Evolutionary conservation across 2,888 invertebrate genomes (phyloP), one percentile per base, ranked within the genome.

Genomic region (Stenodema calcarata): DNA sequence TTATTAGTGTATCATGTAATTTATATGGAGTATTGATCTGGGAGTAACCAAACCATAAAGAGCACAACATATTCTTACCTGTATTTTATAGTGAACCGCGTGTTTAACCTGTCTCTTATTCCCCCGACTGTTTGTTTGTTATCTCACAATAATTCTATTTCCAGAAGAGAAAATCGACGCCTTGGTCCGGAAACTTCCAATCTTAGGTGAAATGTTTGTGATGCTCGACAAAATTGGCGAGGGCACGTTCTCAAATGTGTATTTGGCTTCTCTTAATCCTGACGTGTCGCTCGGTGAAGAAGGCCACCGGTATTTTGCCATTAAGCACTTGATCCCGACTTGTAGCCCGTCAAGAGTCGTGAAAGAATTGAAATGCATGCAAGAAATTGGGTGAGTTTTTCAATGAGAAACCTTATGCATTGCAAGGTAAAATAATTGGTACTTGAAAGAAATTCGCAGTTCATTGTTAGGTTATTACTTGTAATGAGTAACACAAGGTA

Each of bases 231-330:
- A 95, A 90, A 94, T 96, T 89, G 96, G 96, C 0, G 95, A 95
- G 92, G 97, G 97, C 23, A 96, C 97, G 1, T 97, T 97, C 90
- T 97, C 97, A 90, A 95, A 95, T 0, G 97, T 97, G 30, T 96
- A 95, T 90, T 91, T 96, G 89, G 97, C 95, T 0, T 94, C 94
- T 1, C 91, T 96, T 83, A 94, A 93, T 90, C 88, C 91, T 89
- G 81, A 73, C 50, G 54, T 81, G n/a, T 41, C 27, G 14, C 83
- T 9, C 88, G 93, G 87, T 91, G 92, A 0, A 91, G 91, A 0
- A 88, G 91, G 7, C 16, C 90, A 90, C 18, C 92, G 94, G 88
- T 93, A 93, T 91, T 96, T 95, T 92, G 97, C 97, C 1, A 93
- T 97, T 87, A 97, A 97, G 91, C 96, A 97, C 92, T 93, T 97